These are phyloP conservation scores for Aurelia sp. DNA, from an alignment of 30 jellyfish, hydroid and myxozoan genomes.

Conservation along the genomic window DNA sequence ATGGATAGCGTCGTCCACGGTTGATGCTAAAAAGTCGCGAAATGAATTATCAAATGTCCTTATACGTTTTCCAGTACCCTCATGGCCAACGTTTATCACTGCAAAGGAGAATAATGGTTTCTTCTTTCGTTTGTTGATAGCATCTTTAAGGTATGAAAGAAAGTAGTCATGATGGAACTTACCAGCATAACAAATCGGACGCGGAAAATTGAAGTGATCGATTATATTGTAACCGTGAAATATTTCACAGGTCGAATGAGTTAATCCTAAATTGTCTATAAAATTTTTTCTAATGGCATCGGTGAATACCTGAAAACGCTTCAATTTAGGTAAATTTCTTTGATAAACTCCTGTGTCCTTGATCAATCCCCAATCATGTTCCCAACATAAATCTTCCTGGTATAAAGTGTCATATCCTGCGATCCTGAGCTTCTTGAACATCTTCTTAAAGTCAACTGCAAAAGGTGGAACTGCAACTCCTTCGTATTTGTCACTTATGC, in stretches of 20 bases:
- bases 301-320: constrained; percentile 37
- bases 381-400: constrained; percentile 88
- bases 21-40: constrained; percentile 3
- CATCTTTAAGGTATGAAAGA: constrained; percentile 26
- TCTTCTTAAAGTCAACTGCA: constrained; percentile 33
- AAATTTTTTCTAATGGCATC: constrained; percentile 21
- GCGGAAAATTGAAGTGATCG: constrained; percentile 62
- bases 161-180: constrained; percentile 56
- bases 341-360: constrained; percentile 52
- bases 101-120: constrained; percentile 55
- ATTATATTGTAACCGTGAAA: constrained; percentile 46
- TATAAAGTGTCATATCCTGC: constrained; percentile 65
- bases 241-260: constrained; percentile 70
- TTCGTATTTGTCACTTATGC: constrained; percentile 39
- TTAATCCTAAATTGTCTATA: constrained; percentile 66
- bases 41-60: constrained; percentile 74
- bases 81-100: constrained; percentile 72
- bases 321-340: neutral
- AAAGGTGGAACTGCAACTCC: constrained; percentile 58
- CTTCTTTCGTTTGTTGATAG: neutral
- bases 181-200: constrained; percentile 57
- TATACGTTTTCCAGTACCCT: constrained; percentile 73
- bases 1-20: constrained; percentile 42
- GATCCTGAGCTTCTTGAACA: constrained; percentile 25
- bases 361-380: constrained; percentile 77